Base-by-base conservation (phyloP, 23 tunicate genomes). In the Trididemnum nubilum region DNA sequence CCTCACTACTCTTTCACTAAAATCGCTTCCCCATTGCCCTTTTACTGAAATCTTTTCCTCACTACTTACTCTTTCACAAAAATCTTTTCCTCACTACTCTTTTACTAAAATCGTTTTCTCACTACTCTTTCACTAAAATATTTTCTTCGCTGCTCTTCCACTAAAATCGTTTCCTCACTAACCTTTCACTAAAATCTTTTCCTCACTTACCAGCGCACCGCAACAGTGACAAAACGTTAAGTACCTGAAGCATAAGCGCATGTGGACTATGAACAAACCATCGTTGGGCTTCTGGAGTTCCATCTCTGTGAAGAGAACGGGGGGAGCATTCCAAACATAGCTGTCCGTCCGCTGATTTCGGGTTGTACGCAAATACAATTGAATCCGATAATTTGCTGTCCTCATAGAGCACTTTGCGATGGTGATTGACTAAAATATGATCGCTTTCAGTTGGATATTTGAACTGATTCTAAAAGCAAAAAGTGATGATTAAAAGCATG, bases 181-280 rank as follows among this genome's bases (percentile, higher is more conserved):
- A n/a, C n/a, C n/a, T n/a, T n/a, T n/a, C n/a, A n/a, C n/a, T n/a
- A n/a, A n/a, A n/a, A n/a, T n/a, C n/a, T n/a, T n/a, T n/a, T n/a
- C n/a, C n/a, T n/a, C n/a, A n/a, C n/a, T n/a, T n/a, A n/a, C n/a
- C n/a, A n/a, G n/a, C n/a, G n/a, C n/a, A n/a, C n/a, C n/a, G n/a
- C n/a, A n/a, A n/a, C n/a, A n/a, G n/a, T n/a, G n/a, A n/a, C n/a
- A n/a, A n/a, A n/a, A n/a, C n/a, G n/a, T n/a, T n/a, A n/a, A n/a
- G 50, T 40, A 93, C 98, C 65, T 80, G 98, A 35, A 93, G 66
- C 98, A 93, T 93, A 1, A 91, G 87, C 30, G 99, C 99, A 77
- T 96, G 99, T 0, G 97, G 99, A 61, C 79, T 96, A 80, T 96
- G 99, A 18, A 96, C 99, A 44, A 96, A 96, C 90, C 97, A 88